Evolutionary conservation across 2,888 invertebrate genomes (phyloP), one percentile per base, ranked within the genome.

Genomic region (Amphipyra tragopoginis): DNA sequence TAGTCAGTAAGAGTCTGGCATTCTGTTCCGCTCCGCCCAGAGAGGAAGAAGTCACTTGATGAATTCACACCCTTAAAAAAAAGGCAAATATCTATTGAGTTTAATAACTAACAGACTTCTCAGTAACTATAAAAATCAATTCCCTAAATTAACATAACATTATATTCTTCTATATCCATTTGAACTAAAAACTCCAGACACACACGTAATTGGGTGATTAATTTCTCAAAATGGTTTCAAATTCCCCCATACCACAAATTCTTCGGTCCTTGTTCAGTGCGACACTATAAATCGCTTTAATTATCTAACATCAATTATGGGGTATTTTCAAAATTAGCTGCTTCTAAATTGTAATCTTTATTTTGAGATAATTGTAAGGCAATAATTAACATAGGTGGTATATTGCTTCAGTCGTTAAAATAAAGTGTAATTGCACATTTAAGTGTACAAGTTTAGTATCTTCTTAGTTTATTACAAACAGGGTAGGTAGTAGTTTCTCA

Each of bases 201-300:
- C 10, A 43, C 7, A 44, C 48, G 54, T 65, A 75, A 58, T 55
- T 60, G 11, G 29, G 40, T 58, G 14, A 62, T 70, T 58, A 61
- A 43, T 64, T 58, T 50, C 49, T 14, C 43, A n/a, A 65, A 64
- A 48, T 11, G 11, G 15, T 42, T 40, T 2, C 10, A 50, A 58
- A 65, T 49, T 57, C 52, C 47, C 49, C 36, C 62, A 65, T 50
- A 51, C 55, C 15, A 39, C 6, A 55, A 40, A 77, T 77, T 63
- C 68, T 53, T 50, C n/a, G 45, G 8, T 15, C 38, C 34, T 48
- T 36, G 49, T 61, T 47, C 50, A 15, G 2, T 3, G 11, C 34
- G 9, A 43, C 48, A 50, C 60, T 48, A 79, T 78, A 78, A 79
- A 78, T 78, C 36, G 42, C 36, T 50, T 6, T 79, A 77, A 77